Evolutionary conservation across 1,140 invertebrate genomes (phyloP).

Genomic region (Pentalonia nigronervosa): DNA sequence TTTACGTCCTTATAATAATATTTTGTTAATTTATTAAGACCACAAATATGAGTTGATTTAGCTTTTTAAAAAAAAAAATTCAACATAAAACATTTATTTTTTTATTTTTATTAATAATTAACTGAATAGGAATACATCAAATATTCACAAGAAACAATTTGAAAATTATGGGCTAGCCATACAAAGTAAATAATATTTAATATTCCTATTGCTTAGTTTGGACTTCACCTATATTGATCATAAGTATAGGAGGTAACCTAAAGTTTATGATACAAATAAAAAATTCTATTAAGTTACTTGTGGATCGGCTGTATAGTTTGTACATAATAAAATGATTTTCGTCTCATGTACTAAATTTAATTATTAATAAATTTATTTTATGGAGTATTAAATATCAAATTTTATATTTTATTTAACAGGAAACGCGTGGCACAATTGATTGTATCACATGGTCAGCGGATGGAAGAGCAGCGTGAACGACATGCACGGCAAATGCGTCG

Average conservation of each 20-base stretch:
- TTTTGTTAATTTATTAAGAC: no score
- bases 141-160: neutral
- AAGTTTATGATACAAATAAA: neutral
- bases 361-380: neutral
- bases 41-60: neutral
- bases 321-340: neutral
- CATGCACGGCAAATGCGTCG: slow-evolving; percentile 19
- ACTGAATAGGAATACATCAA: neutral
- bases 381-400: neutral
- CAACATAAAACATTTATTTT: neutral
- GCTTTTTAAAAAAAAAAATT: no score
- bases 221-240: no score
- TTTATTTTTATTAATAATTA: neutral
- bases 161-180: neutral
- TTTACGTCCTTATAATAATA: no score
- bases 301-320: neutral
- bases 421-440: neutral
- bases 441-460: neutral
- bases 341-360: neutral
- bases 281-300: neutral
- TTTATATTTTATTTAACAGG: neutral
- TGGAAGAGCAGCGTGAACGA: slow-evolving; percentile 9
- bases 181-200: neutral
- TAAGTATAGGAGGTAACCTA: neutral
- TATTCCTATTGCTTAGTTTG: neutral